Conservation (phyloP, 2,888 invertebrate species). For the Pseudoips prasinana region DNA sequence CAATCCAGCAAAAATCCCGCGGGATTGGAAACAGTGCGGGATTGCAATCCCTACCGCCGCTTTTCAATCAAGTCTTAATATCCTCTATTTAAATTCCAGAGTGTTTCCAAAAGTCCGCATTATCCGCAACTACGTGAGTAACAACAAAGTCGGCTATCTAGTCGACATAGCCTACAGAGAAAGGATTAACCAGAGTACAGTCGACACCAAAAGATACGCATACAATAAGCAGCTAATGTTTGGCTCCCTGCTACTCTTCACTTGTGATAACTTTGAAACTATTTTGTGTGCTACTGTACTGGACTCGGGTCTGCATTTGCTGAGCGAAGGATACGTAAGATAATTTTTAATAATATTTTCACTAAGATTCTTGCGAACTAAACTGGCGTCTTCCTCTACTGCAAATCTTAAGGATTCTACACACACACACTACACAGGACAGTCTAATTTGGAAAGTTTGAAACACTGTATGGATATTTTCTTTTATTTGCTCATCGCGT, state of each 20-base stretch:
- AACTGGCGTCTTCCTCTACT: no score
- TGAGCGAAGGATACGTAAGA: conserved; percentile 81
- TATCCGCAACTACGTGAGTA: conserved; percentile 57
- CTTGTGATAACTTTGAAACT: conserved; percentile 85
- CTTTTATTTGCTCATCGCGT: no score
- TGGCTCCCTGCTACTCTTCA: conserved; percentile 88
- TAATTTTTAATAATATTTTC: no score
- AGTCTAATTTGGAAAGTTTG: no score
- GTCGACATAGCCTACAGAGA: conserved; percentile 64
- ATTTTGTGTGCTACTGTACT: conserved; percentile 87
- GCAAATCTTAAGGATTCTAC: no score
- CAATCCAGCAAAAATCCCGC: no score
- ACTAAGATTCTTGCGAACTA: no score
- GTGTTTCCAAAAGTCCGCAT: conserved; percentile 74
- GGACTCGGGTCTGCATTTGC: conserved; percentile 63
- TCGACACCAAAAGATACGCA: conserved; percentile 46
- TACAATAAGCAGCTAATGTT: conserved; percentile 83
- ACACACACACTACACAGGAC: no score
- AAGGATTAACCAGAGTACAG: conserved; percentile 33
- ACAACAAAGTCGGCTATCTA: conserved; percentile 67
- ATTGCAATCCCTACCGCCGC: no score
- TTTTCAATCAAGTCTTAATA: no score
- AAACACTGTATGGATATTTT: no score
- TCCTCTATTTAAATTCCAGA: conserved; percentile 45
- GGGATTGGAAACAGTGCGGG: no score